Conservation (phyloP, 2,888 invertebrate genomes). For the Nemotelus pantherinus region DNA sequence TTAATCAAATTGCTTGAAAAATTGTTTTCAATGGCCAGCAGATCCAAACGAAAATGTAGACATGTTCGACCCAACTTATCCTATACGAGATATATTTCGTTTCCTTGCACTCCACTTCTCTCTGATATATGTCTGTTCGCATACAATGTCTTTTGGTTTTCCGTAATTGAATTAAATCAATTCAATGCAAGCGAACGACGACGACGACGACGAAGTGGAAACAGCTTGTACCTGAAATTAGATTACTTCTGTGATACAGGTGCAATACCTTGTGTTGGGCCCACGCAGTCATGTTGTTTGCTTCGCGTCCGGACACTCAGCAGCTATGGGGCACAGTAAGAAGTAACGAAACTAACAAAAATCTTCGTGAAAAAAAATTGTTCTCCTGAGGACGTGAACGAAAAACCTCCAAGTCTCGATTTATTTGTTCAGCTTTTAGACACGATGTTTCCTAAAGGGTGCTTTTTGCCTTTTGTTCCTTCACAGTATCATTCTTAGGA, state of each 20-base stretch:
- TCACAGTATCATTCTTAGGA: background rate
- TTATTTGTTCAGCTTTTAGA: constrained; percentile 51
- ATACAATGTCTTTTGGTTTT: constrained; percentile 45
- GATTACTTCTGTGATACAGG: constrained; percentile 56
- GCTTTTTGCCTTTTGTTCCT: no score
- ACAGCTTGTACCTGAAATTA: constrained; percentile 56
- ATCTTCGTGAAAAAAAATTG: no score
- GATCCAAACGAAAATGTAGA: no score
- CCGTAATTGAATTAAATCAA: constrained; percentile 56
- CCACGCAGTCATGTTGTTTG: constrained; percentile 53
- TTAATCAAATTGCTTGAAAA: no score
- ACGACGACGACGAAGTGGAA: constrained; percentile 53
- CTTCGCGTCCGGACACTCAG: constrained; percentile 44
- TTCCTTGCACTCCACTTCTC: no score
- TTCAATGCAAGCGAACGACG: constrained; percentile 50
- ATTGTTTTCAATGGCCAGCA: no score
- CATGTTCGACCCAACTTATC: no score
- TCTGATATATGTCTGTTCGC: no score
- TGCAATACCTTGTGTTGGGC: constrained; percentile 55
- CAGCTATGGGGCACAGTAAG: constrained; percentile 35
- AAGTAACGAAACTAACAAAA: background rate
- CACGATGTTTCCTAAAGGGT: no score
- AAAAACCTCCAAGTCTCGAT: constrained; percentile 53
- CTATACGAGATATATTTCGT: no score
- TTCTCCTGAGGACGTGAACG: constrained; percentile 39